A percentile compares a stretch with the other conserved stretches of the same genome.
phyloP scores from a whole-genome alignment of 2,888 invertebrate species.

The Cloeon dipterum region DNA sequence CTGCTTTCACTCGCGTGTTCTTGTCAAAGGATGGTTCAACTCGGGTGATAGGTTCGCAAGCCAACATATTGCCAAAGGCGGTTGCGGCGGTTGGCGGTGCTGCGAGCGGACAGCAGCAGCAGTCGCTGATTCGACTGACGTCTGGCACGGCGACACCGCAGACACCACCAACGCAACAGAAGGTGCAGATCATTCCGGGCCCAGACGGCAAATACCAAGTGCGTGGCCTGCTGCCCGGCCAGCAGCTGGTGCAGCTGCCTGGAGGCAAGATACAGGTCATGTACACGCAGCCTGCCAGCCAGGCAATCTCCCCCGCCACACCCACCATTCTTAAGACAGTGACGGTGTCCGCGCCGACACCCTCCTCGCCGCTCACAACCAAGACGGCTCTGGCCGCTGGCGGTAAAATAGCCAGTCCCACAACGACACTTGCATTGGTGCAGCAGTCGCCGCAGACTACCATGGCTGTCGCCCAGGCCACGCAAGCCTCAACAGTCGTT shows the following conservation, averaged over 20 bases:
- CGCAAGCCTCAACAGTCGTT: slow-evolving; percentile 15
- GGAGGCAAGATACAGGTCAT: slow-evolving; percentile 63
- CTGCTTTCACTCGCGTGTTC: background rate
- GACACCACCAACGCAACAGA: slow-evolving; percentile 23
- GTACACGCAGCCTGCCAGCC: slow-evolving; percentile 5
- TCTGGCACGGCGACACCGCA: slow-evolving; percentile 10
- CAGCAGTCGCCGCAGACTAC: no score
- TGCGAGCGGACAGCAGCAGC: slow-evolving; percentile 14
- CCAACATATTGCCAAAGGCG: slow-evolving; percentile 28
- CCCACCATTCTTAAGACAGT: slow-evolving; percentile 13
- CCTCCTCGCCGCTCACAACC: slow-evolving; percentile 8
- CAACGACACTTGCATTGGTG: slow-evolving; percentile 9
- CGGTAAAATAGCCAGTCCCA: slow-evolving; percentile 9
- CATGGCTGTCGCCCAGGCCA: slow-evolving; percentile 12
- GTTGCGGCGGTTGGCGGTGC: no score
- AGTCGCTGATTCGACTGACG: slow-evolving; percentile 26
- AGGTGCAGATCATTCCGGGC: slow-evolving; percentile 74
- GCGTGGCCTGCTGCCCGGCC: slow-evolving; percentile 63
- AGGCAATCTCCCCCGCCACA: slow-evolving; percentile 9
- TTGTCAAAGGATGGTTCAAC: slow-evolving; percentile 29
- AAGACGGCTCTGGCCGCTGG: slow-evolving; percentile 9
- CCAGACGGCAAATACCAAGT: slow-evolving; percentile 84
- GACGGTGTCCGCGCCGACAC: slow-evolving; percentile 1
- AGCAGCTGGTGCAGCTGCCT: slow-evolving; percentile 78
- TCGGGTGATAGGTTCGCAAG: slow-evolving; percentile 32